Conservation (phyloP, 1,140 invertebrate genomes). For the Solenopsis invicta region DNA sequence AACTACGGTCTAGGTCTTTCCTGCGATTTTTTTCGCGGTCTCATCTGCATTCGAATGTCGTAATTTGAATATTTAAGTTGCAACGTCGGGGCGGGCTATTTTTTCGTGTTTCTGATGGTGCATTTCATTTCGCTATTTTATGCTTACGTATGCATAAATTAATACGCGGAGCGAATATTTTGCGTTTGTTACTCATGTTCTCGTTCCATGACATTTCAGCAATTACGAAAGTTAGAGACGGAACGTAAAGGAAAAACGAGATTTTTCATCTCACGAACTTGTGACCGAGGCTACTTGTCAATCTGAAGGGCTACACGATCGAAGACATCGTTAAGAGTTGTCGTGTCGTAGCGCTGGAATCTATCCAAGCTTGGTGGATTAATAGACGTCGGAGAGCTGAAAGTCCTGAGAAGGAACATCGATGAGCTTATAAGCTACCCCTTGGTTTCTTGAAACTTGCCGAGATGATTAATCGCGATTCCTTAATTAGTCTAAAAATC, state of each 20-base stretch:
- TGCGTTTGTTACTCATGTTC: neutral
- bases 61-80: conserved; percentile 63
- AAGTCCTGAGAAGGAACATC: conserved; percentile 30
- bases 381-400: conserved; percentile 43
- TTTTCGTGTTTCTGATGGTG: conserved; percentile 38
- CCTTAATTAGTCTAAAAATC: conserved; percentile 59
- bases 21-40: conserved; percentile 26
- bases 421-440: conserved; percentile 49
- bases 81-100: conserved; percentile 31
- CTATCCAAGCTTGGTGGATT: conserved; percentile 38
- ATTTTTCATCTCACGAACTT: conserved; percentile 30
- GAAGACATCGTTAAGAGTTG: conserved; percentile 51
- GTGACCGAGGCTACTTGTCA: conserved; percentile 12
- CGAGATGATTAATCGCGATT: conserved; percentile 51
- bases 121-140: conserved; percentile 43
- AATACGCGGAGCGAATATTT: conserved; percentile 25
- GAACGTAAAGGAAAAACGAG: neutral
- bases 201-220: neutral
- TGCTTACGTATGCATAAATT: conserved; percentile 47
- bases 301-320: conserved; percentile 41
- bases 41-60: conserved; percentile 62
- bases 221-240: conserved; percentile 14
- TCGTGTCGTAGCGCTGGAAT: conserved; percentile 27
- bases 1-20: conserved; percentile 17
- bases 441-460: conserved; percentile 50